A percentile compares a stretch with the other conserved stretches of the same genome.
Evolutionary conservation across 2,113 vertebrate species (phyloP).

Genomic region (Catharus fuscescens): DNA sequence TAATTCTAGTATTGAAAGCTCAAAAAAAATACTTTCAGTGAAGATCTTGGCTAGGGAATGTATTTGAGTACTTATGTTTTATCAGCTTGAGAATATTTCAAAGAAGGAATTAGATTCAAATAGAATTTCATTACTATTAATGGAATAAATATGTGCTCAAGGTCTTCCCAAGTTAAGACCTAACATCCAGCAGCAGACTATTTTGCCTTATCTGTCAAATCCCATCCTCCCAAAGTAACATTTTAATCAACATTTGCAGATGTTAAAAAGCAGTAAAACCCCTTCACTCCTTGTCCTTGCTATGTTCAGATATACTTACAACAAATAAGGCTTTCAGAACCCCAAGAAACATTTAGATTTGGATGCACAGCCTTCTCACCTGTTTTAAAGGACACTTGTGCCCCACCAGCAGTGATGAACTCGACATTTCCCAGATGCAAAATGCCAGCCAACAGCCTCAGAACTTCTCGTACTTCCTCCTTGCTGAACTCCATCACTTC

Average conservation of each 20-base stretch:
- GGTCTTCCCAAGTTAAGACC: not conserved
- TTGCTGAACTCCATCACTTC: slow-evolving; percentile 92
- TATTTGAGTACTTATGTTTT: not conserved
- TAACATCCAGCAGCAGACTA: not conserved
- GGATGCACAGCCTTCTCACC: slow-evolving; percentile 72
- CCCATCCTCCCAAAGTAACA: not conserved
- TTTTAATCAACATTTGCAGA: not conserved
- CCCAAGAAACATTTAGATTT: not conserved
- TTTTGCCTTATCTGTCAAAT: not conserved
- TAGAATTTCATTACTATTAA: not conserved
- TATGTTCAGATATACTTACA: not conserved
- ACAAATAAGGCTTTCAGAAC: accelerated
- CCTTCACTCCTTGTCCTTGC: not conserved
- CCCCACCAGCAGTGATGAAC: slow-evolving; percentile 95
- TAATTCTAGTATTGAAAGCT: not conserved
- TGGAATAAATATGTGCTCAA: not conserved
- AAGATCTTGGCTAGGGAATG: not conserved
- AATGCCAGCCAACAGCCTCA: slow-evolving; percentile 90
- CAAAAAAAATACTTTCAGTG: not conserved
- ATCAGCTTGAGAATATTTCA: not conserved
- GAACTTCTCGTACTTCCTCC: slow-evolving; percentile 86
- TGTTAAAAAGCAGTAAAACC: not conserved
- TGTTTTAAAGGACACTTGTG: slow-evolving; percentile 92
- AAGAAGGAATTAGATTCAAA: not conserved
- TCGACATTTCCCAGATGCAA: slow-evolving; percentile 92